Percentiles rank a stretch among this genome's conserved stretches.
phyloP scores from a whole-genome alignment of 1,140 invertebrate species.

The Mylabris phalerata region DNA sequence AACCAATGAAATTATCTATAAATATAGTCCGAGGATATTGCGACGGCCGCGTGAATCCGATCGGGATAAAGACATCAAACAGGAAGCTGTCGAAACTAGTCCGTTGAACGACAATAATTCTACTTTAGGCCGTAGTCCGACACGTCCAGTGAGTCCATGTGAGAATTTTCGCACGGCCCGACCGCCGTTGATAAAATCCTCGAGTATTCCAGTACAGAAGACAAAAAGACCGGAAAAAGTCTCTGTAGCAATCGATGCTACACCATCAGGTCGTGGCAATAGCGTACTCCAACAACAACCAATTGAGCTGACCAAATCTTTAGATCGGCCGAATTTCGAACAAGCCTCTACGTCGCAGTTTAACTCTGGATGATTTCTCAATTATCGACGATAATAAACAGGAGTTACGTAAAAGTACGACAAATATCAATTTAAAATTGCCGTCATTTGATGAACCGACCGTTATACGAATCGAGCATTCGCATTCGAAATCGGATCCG shows the following conservation, averaged over 20 bases:
- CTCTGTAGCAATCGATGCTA: slow-evolving; percentile 68
- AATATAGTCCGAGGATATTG: slow-evolving; percentile 60
- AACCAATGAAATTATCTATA: slow-evolving; percentile 63
- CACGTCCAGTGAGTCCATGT: slow-evolving; percentile 44
- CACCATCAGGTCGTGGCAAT: slow-evolving; percentile 59
- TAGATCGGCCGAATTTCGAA: slow-evolving; percentile 39
- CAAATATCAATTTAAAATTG: slow-evolving; percentile 42
- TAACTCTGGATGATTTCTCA: slow-evolving; percentile 43
- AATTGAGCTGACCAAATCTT: slow-evolving; percentile 60
- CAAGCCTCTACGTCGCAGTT: slow-evolving; percentile 41
- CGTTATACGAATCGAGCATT: slow-evolving; percentile 53
- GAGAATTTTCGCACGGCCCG: slow-evolving; percentile 27
- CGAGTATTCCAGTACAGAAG: slow-evolving; percentile 27
- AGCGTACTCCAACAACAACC: slow-evolving; percentile 67
- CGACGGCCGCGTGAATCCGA: slow-evolving; percentile 33
- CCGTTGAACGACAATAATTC: slow-evolving; percentile 42
- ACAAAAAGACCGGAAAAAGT: slow-evolving; percentile 54
- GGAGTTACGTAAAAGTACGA: slow-evolving; percentile 45
- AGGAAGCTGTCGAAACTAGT: slow-evolving; percentile 5
- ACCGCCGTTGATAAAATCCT: slow-evolving; percentile 23
- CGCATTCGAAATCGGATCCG: slow-evolving; percentile 68
- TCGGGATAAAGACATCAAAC: slow-evolving; percentile 12
- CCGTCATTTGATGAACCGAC: slow-evolving; percentile 23
- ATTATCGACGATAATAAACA: slow-evolving; percentile 24
- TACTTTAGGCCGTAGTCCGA: slow-evolving; percentile 39